Evolutionary conservation across 23 tunicate species (phyloP).

Genomic region (Halocynthia aurantium): DNA sequence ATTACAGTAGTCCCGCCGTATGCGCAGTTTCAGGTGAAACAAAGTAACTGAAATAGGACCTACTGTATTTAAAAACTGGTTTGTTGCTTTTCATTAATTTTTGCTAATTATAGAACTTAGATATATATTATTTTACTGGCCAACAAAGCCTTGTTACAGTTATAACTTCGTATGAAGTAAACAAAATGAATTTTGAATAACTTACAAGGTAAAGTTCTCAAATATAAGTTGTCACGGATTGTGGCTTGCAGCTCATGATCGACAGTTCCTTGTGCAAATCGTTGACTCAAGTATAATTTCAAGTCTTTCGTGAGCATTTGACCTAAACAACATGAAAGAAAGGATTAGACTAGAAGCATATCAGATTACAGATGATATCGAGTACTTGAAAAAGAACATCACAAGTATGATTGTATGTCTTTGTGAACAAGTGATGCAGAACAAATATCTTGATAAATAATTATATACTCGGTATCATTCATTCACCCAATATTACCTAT

Average conservation of each 20-base stretch:
- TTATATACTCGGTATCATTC: too few relatives aligned
- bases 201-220: slow-evolving; percentile 92
- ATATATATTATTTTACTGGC: too few relatives aligned
- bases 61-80: too few relatives aligned
- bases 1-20: too few relatives aligned
- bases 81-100: too few relatives aligned
- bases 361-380: background rate
- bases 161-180: too few relatives aligned
- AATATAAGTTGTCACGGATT: slow-evolving; percentile 85
- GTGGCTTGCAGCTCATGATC: slow-evolving; percentile 84
- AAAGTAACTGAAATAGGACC: too few relatives aligned
- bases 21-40: too few relatives aligned
- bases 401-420: background rate
- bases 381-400: background rate
- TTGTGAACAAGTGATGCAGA: background rate
- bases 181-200: background rate
- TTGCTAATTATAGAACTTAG: too few relatives aligned
- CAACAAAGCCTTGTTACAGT: too few relatives aligned
- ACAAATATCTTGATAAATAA: background rate
- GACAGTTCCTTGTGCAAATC: slow-evolving; percentile 67
- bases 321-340: slow-evolving; percentile 37
- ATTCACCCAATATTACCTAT: too few relatives aligned
- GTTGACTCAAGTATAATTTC: slow-evolving; percentile 67
- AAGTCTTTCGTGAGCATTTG: slow-evolving; percentile 72
- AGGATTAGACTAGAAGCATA: background rate